Evolutionary conservation across 2,113 vertebrate genomes (phyloP).

Genomic region (Galeopterus variegatus): DNA sequence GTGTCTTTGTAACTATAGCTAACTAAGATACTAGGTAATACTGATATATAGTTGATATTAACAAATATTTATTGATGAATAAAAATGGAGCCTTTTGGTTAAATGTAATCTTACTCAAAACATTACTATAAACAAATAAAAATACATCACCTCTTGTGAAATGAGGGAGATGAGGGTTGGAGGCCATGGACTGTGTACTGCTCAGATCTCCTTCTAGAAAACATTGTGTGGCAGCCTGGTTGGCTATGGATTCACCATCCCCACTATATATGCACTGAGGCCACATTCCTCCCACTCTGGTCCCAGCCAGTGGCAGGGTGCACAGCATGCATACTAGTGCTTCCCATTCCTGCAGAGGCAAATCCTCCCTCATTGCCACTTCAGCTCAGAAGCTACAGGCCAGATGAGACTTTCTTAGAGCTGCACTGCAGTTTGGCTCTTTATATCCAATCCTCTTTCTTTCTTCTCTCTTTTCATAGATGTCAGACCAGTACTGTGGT

Average conservation of each 20-base stretch:
- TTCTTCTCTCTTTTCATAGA: neutral
- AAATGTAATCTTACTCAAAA: neutral
- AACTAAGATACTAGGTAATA: neutral
- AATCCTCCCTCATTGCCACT: neutral
- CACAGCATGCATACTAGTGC: too few relatives aligned
- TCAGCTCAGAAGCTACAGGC: neutral
- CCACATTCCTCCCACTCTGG: neutral
- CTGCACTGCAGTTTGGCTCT: neutral
- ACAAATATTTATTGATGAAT: neutral
- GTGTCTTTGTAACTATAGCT: neutral
- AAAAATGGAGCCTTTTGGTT: neutral
- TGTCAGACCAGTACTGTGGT: neutral
- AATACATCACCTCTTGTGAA: neutral
- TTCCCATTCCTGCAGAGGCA: neutral
- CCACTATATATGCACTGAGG: neutral
- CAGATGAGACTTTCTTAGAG: neutral
- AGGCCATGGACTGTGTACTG: rapidly evolving
- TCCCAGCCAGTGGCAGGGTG: neutral
- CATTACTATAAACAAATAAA: neutral
- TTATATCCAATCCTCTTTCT: neutral
- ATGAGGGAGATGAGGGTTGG: neutral
- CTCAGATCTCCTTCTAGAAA: neutral
- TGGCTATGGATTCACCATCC: neutral
- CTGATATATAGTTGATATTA: neutral
- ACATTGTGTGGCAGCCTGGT: neutral